Conservation (phyloP, 2,113 vertebrate genomes). For the Candoia aspera region DNA sequence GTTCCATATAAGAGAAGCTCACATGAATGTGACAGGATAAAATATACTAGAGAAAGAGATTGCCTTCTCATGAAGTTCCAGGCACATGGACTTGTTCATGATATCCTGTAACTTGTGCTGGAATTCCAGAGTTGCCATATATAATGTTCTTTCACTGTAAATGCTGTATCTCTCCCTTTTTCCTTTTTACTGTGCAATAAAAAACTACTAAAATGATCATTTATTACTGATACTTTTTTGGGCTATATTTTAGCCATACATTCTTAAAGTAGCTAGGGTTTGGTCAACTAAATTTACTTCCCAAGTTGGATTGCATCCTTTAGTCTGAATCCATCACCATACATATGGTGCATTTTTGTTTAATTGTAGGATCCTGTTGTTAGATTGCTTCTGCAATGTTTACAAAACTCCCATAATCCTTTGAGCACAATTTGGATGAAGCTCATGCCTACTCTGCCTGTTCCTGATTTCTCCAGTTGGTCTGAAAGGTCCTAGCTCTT, state of each 20-base stretch:
- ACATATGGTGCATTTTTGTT: neutral
- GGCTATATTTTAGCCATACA: neutral
- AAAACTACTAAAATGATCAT: neutral
- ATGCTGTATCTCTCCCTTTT: neutral
- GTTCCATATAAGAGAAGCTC: neutral
- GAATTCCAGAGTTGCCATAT: constrained; percentile 3
- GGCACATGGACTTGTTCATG: neutral
- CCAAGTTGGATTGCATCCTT: neutral
- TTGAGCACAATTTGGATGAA: too few species aligned
- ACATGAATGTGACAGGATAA: neutral
- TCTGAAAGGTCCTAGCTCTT: too few species aligned
- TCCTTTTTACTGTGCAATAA: constrained; percentile 25
- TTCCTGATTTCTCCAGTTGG: too few species aligned
- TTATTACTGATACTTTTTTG: neutral
- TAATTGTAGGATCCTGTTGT: neutral
- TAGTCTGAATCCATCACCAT: neutral
- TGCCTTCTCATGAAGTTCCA: neutral
- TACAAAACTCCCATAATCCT: too few species aligned
- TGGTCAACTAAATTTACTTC: neutral
- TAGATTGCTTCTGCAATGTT: neutral
- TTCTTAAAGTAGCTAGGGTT: neutral
- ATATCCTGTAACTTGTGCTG: constrained; percentile 24
- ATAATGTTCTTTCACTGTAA: constrained; percentile 26
- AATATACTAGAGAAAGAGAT: neutral
- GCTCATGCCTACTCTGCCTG: too few species aligned